These are phyloP conservation scores for Drosophila obscura DNA, from an alignment of 1,140 invertebrate species.

Conservation along the genomic window DNA sequence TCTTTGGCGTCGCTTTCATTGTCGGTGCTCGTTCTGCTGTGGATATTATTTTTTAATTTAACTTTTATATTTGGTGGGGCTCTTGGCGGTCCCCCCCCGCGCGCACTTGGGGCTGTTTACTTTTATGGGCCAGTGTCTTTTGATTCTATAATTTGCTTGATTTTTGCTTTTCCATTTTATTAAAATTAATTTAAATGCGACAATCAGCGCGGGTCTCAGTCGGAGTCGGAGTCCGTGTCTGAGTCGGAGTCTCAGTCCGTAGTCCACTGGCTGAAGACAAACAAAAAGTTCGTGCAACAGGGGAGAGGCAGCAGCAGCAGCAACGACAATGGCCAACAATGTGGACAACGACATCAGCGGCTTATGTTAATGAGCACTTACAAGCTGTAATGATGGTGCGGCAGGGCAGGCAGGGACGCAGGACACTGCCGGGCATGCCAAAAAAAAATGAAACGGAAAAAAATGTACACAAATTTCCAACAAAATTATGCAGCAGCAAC, in stretches of 20 bases:
- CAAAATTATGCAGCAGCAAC: slow-evolving; percentile 51
- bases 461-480: slow-evolving; percentile 4
- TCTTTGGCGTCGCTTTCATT: slow-evolving; percentile 33
- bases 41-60: slow-evolving; percentile 82
- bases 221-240: slow-evolving; percentile 7
- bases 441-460: slow-evolving; percentile 23
- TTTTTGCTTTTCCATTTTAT: slow-evolving; percentile 64
- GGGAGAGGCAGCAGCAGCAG: not conserved
- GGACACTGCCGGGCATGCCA: slow-evolving; percentile 8
- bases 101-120: slow-evolving; percentile 48
- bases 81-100: slow-evolving; percentile 34
- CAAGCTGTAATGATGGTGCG: slow-evolving; percentile 65
- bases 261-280: slow-evolving; percentile 12
- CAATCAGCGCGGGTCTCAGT: slow-evolving; percentile 34
- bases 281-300: slow-evolving; percentile 14
- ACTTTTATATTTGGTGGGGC: slow-evolving; percentile 68
- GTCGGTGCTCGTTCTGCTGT: slow-evolving; percentile 42
- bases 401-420: not conserved
- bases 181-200: slow-evolving; percentile 78
- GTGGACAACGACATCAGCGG: slow-evolving; percentile 56
- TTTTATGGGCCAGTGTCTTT: slow-evolving; percentile 67
- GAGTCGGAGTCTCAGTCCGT: not conserved
- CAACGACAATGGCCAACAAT: slow-evolving; percentile 40
- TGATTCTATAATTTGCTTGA: slow-evolving; percentile 65
- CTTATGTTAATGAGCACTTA: slow-evolving; percentile 81